Base-by-base conservation (phyloP, 2,113 vertebrate species). In the Corythoichthys haematopterus region DNA sequence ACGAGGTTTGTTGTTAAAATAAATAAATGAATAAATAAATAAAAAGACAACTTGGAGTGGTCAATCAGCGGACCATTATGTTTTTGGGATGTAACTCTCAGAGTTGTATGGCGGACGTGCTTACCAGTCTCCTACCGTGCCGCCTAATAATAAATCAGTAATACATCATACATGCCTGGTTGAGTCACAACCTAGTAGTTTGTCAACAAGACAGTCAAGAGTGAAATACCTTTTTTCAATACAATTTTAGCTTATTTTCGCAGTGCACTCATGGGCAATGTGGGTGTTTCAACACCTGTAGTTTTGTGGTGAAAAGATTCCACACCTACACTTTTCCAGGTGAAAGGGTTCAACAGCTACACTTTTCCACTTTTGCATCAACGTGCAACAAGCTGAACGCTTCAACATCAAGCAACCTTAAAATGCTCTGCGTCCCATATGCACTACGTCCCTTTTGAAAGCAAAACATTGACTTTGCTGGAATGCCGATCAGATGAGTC, bases 401-500 rank as follows among this genome's bases (percentile, higher is more conserved):
- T 2, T 56, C 28, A 5, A 35, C 53, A 56, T 35, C 53, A 35
- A 56, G 53, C 33, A 36, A 57, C 13, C 33, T 36, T 12, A 14
- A 33, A 13, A 36, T 57, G 47, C 14, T 28, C 20, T 28, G 20
- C 20, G 10, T 59, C 50, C 40, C 58, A 46, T 38, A 28, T 64
- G 48, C 58, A 6, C 8, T 64, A 60, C 47, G 8, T 61, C 68
- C 28, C 20, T 43, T 61, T 61, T 61, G 38, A 37, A 33, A 46
- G n/a, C 60, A 46, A 62, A 45, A 38, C 48, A 52, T 72, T 62
- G 37, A 61, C 65, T 72, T 77, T 56, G 62, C 37, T 46, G 15
- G 38, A 68, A 10, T 48, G 64, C 68, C 61, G 68, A 75, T 75
- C 46, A 70, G 77, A 61, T 70, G 71, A 72, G 15, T 20, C 65